Base-by-base conservation (phyloP, 2,888 invertebrate species). In the Lepidocyrtoides sp. region DNA sequence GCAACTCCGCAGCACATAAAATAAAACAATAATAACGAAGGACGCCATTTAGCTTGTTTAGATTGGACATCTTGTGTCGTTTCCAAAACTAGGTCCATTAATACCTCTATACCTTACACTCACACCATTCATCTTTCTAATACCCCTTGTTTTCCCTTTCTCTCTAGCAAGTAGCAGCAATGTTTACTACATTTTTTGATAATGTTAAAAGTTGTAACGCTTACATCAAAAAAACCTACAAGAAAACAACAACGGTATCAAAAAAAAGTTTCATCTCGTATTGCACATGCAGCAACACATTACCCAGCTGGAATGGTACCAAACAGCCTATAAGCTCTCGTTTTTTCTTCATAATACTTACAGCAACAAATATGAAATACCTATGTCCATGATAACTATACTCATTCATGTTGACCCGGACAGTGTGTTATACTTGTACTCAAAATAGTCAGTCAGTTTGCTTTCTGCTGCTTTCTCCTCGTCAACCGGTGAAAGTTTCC, bases 401-500 rank as follows among this genome's bases (percentile, higher is more conserved):
- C n/a, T 1, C 8, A 10, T 2, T 17, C 23, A 60, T 29, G 8
- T 29, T 60, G 26, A 66, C 14, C 66, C 32, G 66, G 66, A 29
- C 66, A 2, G 32, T 32, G n/a, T 66, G 66, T 36, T n/a, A n/a
- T 5, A 57, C 32, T 5, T 32, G 32, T n/a, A n/a, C 29, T 7
- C 5, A 4, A 54, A 32, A 2, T 36, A 66, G 2, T 10, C 32
- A 26, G 12, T 41, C 20, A 69, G 69, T 75, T 48, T 75, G 79
- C 77, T 77, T n/a, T 12, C 51, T 51, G 26, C 48, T 44, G 17
- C 23, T 87, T 87, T 87, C 77, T 17, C 86, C 51, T 84, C 48
- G 54, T 91, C 91, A 86, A 81, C 54, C 81, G 72, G 86, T 91
- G 91, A 91, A 91, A 91, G 91, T 91, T 91, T 91, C 81, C 91